phyloP scores from a whole-genome alignment of 2,888 invertebrate species.

The Vanessa cardui region DNA sequence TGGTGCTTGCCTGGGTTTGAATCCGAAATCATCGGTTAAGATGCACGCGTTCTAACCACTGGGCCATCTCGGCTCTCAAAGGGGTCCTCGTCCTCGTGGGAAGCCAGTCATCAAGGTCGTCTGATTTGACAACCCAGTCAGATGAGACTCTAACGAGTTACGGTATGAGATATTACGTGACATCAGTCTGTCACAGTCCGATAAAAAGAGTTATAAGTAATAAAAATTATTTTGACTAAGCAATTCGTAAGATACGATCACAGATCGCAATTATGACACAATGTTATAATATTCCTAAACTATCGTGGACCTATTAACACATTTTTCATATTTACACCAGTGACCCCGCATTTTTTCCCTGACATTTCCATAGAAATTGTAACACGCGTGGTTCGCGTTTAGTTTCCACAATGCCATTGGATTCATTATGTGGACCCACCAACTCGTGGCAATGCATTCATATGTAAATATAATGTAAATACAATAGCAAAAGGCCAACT shows the following conservation, averaged over 20 bases:
- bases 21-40: too few relatives aligned
- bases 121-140: too few relatives aligned
- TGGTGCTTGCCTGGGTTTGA: too few relatives aligned
- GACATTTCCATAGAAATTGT: slow-evolving; percentile 4
- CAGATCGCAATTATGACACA: background rate
- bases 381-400: background rate
- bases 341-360: slow-evolving; percentile 8
- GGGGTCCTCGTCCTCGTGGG: too few relatives aligned
- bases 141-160: too few relatives aligned
- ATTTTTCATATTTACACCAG: background rate
- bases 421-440: slow-evolving; percentile 2
- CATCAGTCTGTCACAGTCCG: too few relatives aligned
- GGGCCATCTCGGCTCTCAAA: too few relatives aligned
- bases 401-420: slow-evolving; percentile 4
- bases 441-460: slow-evolving; percentile 11
- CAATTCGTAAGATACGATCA: background rate
- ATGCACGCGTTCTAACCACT: too few relatives aligned
- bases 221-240: background rate
- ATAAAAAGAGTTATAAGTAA: background rate
- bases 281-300: background rate
- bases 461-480: slow-evolving; percentile 18
- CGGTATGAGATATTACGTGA: too few relatives aligned
- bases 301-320: slow-evolving; percentile 1
- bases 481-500: slow-evolving; percentile 4
- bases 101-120: too few relatives aligned